Base-by-base conservation (phyloP, 2,797 vertebrate species). In the Pempheris klunzingeri region DNA sequence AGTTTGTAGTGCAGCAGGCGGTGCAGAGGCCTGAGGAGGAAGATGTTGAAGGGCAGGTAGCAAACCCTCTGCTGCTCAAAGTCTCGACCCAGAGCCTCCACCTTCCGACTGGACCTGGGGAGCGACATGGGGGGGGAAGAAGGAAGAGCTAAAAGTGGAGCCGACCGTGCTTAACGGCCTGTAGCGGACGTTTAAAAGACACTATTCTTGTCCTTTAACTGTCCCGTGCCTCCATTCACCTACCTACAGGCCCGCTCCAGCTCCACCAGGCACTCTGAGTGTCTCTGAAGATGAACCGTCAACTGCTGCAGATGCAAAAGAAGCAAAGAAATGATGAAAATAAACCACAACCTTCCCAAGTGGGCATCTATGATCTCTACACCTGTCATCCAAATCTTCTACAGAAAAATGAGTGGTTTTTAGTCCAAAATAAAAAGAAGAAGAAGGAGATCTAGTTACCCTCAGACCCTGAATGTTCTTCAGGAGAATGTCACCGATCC, bases 1-100 rank as follows among this genome's bases (percentile, higher is more conserved):
- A 98, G 98, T 81, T 97, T 98, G 93, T 99, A 99, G 95, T 99
- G 98, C 94, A 99, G 96, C 49, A 99, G 96, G 81, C 98, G 96
- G 88, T 99, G 98, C 24, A 98, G 94, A 0, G 98, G 98, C 46
- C 97, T 93, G 72, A 99, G 97, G 18, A 99, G 95, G 93, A 99
- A 99, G 81, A 97, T 95, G 87, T 98, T 98, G 82, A 99, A 94
- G 13, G 98, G 97, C 71, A 99, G 93, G 91, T 99, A 99, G 82
- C 98, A 99, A 63, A 97, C 97, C 76, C 97, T 96, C 94, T 99
- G 98, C 88, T 97, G 95, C 88, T 99, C 98, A 53, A 99, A 97
- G 88, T 99, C 97, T 34, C 96, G 91, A 91, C 97, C 98, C 47
- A 96, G 75, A 13, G 64, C 84, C 88, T 98, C 97, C 90, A 96